phyloP scores from a whole-genome alignment of 2,113 vertebrate genomes.

The Cyprinus carpio region DNA sequence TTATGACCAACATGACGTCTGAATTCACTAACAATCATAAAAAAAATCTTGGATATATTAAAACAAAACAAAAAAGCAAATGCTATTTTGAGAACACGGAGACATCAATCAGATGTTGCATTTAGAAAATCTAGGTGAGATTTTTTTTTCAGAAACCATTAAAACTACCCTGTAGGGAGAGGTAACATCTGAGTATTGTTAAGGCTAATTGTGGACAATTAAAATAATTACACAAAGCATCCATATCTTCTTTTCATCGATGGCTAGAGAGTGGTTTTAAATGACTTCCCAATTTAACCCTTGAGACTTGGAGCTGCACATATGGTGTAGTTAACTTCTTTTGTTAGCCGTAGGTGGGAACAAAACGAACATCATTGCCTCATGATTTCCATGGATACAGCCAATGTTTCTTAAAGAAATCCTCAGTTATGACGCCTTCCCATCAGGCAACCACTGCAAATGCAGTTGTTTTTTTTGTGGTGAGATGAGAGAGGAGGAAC shows the following conservation, averaged over 20 bases:
- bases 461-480: not conserved
- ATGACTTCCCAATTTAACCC: constrained; percentile 33
- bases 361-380: not conserved
- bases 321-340: constrained; percentile 20
- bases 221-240: constrained; percentile 46
- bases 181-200: constrained; percentile 36
- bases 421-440: not conserved
- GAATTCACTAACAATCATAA: not conserved
- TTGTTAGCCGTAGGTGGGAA: constrained; percentile 1
- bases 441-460: not conserved
- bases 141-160: constrained; percentile 1
- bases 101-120: not conserved
- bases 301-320: constrained; percentile 21
- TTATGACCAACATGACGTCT: not conserved
- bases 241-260: constrained; percentile 37
- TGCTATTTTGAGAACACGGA: not conserved
- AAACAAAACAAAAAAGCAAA: not conserved
- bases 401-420: not conserved
- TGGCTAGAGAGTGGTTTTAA: constrained; percentile 13
- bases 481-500: not conserved
- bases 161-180: not conserved
- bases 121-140: not conserved
- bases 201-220: constrained; percentile 53
- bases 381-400: constrained; percentile 46
- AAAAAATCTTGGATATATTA: not conserved